Percentiles rank a stretch among this genome's conserved stretches.
Evolutionary conservation across 2,113 vertebrate species (phyloP).

Genomic region (Apus apus): DNA sequence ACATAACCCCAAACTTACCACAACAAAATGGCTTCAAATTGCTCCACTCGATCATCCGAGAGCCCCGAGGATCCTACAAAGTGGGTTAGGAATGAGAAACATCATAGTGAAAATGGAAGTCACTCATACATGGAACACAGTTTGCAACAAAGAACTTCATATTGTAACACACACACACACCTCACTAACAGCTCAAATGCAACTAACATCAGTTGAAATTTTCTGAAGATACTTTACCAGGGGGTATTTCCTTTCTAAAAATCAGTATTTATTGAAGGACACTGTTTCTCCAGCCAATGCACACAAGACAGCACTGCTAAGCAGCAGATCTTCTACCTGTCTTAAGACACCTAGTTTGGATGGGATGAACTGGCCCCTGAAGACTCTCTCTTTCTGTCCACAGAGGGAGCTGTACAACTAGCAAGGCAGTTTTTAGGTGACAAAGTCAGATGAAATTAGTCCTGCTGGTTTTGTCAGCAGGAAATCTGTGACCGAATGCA

Average conservation of each 20-base stretch:
- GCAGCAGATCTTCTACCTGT: background rate
- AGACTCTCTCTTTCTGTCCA: background rate
- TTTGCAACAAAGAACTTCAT: background rate
- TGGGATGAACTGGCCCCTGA: background rate
- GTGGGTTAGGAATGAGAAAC: background rate
- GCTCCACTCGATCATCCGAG: conserved; percentile 90
- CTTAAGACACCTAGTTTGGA: background rate
- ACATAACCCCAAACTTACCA: conserved; percentile 72
- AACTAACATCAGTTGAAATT: background rate
- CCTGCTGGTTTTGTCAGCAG: background rate
- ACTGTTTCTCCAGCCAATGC: background rate
- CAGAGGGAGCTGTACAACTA: background rate
- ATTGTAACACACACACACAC: accelerated
- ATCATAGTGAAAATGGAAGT: background rate
- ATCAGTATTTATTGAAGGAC: background rate
- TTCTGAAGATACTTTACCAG: background rate
- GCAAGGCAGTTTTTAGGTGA: background rate
- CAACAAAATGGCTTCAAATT: conserved; percentile 84
- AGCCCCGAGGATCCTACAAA: conserved; percentile 88
- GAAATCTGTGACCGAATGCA: background rate
- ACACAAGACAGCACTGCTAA: background rate
- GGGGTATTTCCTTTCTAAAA: background rate
- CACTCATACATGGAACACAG: background rate
- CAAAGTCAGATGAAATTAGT: background rate
- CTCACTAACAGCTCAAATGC: background rate